These are phyloP conservation scores for Dromius quadrimaculatus DNA, from an alignment of 2,888 invertebrate species.

Conservation along the genomic window DNA sequence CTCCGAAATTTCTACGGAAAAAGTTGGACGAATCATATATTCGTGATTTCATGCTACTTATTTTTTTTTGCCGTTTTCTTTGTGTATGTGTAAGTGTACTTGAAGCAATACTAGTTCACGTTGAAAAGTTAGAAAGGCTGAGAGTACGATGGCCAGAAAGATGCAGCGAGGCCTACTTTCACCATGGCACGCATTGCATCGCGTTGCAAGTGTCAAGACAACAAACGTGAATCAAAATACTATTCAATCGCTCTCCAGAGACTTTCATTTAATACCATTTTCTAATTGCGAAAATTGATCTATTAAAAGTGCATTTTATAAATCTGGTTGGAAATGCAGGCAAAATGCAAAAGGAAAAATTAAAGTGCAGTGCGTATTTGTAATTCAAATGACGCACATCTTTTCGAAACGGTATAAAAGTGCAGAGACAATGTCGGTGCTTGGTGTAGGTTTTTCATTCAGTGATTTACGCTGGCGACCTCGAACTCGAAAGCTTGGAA, in stretches of 20 bases:
- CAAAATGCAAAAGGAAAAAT: constrained; percentile 14
- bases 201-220: constrained; percentile 48
- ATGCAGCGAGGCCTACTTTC: constrained; percentile 45
- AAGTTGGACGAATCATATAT: neutral
- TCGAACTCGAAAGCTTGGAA: constrained; percentile 31
- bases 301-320: too few relatives aligned
- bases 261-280: too few relatives aligned
- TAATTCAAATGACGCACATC: constrained; percentile 38
- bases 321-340: too few relatives aligned
- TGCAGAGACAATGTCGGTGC: constrained; percentile 30
- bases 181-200: constrained; percentile 37
- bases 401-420: constrained; percentile 33
- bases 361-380: constrained; percentile 25
- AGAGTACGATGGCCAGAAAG: neutral
- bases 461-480: constrained; percentile 33
- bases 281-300: too few relatives aligned
- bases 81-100: neutral
- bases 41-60: too few relatives aligned
- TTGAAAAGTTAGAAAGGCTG: neutral
- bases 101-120: neutral
- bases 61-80: too few relatives aligned
- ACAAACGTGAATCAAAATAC: constrained; percentile 42
- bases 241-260: constrained; percentile 11
- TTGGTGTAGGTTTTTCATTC: constrained; percentile 25
- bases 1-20: constrained; percentile 12